Evolutionary conservation across 2,113 vertebrate genomes (phyloP).

Genomic region (Gadus macrocephalus): DNA sequence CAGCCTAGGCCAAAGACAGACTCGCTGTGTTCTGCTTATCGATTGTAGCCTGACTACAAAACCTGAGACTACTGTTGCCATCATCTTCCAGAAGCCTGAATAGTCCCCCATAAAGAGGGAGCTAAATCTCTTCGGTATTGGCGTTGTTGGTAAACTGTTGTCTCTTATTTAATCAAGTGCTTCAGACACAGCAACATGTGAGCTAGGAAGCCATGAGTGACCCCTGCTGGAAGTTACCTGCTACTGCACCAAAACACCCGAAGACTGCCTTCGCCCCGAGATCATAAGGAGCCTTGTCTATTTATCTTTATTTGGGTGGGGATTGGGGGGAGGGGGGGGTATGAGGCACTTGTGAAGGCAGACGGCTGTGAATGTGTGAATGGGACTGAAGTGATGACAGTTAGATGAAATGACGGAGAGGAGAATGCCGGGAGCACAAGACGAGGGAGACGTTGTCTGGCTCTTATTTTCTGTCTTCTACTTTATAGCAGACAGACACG

Average conservation of each 20-base stretch:
- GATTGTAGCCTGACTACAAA: background rate
- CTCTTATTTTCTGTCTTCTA: slow-evolving; percentile 28
- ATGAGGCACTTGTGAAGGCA: background rate
- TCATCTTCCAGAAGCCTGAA: too few species aligned
- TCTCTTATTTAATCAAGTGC: background rate
- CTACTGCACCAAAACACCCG: slow-evolving; percentile 29
- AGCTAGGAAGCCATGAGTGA: slow-evolving; percentile 52
- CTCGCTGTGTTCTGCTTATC: background rate
- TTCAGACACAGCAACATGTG: background rate
- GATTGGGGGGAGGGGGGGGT: background rate
- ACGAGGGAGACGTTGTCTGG: slow-evolving; percentile 10
- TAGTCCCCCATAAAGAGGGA: background rate
- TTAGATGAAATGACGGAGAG: slow-evolving; percentile 11
- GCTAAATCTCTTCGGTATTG: background rate
- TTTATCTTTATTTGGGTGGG: background rate
- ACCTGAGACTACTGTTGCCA: too few species aligned
- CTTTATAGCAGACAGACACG: background rate
- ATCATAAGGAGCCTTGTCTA: too few species aligned
- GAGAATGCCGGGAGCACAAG: background rate
- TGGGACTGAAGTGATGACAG: background rate
- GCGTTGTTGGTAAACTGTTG: slow-evolving; percentile 1
- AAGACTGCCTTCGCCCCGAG: too few species aligned
- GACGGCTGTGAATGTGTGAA: background rate
- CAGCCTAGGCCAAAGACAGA: background rate
- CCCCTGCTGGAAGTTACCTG: slow-evolving; percentile 51